Base-by-base conservation (phyloP, 2,888 invertebrate species). In the Eutolmus rufibarbis region DNA sequence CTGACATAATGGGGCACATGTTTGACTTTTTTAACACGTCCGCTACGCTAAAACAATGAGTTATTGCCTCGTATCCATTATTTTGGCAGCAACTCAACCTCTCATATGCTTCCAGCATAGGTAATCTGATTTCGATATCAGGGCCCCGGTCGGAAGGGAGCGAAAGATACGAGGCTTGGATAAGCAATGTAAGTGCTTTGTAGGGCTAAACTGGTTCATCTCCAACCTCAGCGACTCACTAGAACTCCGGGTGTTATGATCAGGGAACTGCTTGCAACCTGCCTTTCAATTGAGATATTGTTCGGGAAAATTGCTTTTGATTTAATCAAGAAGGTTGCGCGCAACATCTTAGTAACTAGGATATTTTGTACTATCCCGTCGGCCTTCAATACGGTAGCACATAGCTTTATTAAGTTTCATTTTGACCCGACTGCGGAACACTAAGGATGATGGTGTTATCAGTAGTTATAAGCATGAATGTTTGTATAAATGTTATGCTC, bases 1-100 rank as follows among this genome's bases (percentile, higher is more conserved):
- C 84, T 84, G 84, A 84, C 84, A 84, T 84, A 84, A 84, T 84
- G 84, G 51, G 74, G 57, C 84, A 66, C 66, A 84, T 84, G 84
- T 84, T 84, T 84, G 84, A 66, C 66, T 84, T 84, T 84, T 84
- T 84, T 84, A 84, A 84, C 84, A 84, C 84, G 74, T 84, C 66
- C 84, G 84, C 23, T n/a, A 37, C 84, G 40, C 66, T 84, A 84
- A 84, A 40, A 74, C 74, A 57, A 66, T 76, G 76, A 76, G 19
- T 76, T 76, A 76, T 76, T 76, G 34, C 76, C 34, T 34, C 76
- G 4, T 76, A 76, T 76, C 76, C 76, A 76, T 76, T 37, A 76
- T 66, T 40, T 76, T 76, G 76, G 76, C 76, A 76, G 76, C n/a
- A 76, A 76, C 34, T 76, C 28, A 37, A 5, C 37, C 76, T 34